These are phyloP conservation scores for Chloroceryle amazona DNA, from an alignment of 2,797 vertebrate species.

Conservation along the genomic window DNA sequence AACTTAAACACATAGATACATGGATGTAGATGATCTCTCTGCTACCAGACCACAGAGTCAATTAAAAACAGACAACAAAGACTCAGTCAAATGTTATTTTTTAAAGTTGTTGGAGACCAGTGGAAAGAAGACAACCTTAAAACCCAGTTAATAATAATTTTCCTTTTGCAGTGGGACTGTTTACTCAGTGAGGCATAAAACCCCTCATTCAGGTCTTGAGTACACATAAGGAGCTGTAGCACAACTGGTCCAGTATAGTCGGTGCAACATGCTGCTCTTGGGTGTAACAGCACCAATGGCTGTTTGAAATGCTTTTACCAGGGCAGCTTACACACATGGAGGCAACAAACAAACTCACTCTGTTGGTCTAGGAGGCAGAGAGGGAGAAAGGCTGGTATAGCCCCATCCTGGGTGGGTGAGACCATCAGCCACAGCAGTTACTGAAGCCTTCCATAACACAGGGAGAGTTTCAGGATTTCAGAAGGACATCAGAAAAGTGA, in stretches of 20 bases:
- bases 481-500: neutral
- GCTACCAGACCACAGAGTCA: neutral
- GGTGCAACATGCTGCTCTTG: fast-evolving
- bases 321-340: neutral
- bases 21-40: fast-evolving
- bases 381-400: neutral
- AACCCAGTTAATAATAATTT: neutral
- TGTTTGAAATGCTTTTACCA: no score
- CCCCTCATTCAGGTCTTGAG: neutral
- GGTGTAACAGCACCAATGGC: fast-evolving
- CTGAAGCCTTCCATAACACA: neutral
- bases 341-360: neutral
- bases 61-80: neutral
- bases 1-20: neutral
- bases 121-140: conserved; percentile 18
- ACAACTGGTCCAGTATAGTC: neutral
- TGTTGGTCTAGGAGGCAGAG: neutral
- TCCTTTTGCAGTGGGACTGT: neutral
- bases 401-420: neutral
- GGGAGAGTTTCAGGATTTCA: neutral
- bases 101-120: neutral
- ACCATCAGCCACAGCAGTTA: neutral
- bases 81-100: neutral
- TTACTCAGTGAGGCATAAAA: neutral
- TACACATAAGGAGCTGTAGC: neutral